Percentiles rank a stretch among this genome's conserved stretches.
phyloP scores from a whole-genome alignment of 37 sponge, comb jelly and placozoan species.

The Cliona cf. orientalis region DNA sequence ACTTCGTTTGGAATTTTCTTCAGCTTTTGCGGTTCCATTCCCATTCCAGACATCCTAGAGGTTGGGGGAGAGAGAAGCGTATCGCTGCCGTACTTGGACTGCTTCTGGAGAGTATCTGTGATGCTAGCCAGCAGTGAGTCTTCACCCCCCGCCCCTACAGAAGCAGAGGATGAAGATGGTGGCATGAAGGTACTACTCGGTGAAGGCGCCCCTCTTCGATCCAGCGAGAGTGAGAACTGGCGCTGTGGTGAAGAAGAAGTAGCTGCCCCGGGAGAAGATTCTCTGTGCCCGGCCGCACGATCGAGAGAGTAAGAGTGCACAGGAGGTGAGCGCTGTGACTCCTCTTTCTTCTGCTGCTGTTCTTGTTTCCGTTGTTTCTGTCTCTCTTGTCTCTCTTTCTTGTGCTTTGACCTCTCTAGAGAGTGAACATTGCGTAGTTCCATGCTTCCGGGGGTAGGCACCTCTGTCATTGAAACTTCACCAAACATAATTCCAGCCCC shows the following conservation, averaged over 20 bases:
- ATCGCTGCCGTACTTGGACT: constrained; percentile 38
- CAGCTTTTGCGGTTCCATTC: background rate
- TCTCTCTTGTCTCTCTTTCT: background rate
- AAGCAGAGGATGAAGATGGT: background rate
- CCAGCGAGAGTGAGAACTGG: background rate
- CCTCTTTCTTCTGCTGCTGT: constrained; percentile 2
- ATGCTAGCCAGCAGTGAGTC: constrained; percentile 24
- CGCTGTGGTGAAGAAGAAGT: background rate
- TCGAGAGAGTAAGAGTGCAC: background rate
- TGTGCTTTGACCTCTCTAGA: constrained; percentile 8
- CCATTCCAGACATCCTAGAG: too few relatives aligned
- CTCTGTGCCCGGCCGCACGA: background rate
- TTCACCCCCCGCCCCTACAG: background rate
- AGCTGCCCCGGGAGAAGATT: too few relatives aligned
- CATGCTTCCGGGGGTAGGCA: background rate
- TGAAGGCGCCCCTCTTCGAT: background rate
- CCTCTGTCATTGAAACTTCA: background rate
- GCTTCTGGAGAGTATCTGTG: constrained; percentile 5
- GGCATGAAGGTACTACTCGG: background rate
- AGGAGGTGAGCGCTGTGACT: too few relatives aligned
- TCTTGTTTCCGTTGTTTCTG: background rate
- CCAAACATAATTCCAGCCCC: background rate
- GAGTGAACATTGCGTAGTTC: constrained; percentile 33
- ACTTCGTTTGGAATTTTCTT: background rate
- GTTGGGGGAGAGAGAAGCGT: constrained; percentile 21